A percentile compares a stretch with the other conserved stretches of the same genome.
These are phyloP conservation scores for Agrotis puta DNA, from an alignment of 2,888 invertebrate species.

Conservation along the genomic window DNA sequence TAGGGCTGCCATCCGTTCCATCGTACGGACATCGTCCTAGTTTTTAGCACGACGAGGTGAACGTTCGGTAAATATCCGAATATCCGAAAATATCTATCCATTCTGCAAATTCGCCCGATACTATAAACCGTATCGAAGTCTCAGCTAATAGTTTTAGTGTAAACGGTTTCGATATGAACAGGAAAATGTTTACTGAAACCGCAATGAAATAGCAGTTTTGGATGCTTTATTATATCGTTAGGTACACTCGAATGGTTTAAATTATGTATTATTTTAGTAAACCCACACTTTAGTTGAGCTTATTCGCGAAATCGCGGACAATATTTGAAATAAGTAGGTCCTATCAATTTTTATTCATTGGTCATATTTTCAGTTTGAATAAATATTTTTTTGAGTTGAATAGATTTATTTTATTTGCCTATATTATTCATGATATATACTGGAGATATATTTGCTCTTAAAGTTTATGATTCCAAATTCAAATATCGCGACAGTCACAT, in stretches of 20 bases:
- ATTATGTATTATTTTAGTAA: slow-evolving; percentile 44
- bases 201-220: slow-evolving; percentile 50
- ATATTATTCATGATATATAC: neutral
- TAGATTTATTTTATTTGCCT: neutral
- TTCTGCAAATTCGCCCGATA: slow-evolving; percentile 49
- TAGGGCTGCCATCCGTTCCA: slow-evolving; percentile 72
- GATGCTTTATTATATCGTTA: slow-evolving; percentile 39
- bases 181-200: slow-evolving; percentile 61
- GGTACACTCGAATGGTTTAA: slow-evolving; percentile 49
- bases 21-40: slow-evolving; percentile 71
- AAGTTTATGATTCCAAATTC: neutral
- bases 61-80: slow-evolving; percentile 68
- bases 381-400: slow-evolving; percentile 2
- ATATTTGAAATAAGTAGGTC: neutral
- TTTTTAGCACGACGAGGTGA: slow-evolving; percentile 71
- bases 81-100: slow-evolving; percentile 58
- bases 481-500: neutral
- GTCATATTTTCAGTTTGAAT: neutral
- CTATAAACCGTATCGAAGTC: slow-evolving; percentile 57
- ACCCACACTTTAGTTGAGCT: slow-evolving; percentile 12
- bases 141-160: slow-evolving; percentile 58
- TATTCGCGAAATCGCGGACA: slow-evolving; percentile 9
- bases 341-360: slow-evolving; percentile 29
- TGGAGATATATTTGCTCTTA: too few species aligned
- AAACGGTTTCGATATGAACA: slow-evolving; percentile 59